Evolutionary conservation across 2,113 vertebrate genomes (phyloP).

Genomic region (Heteronetta atricapilla): DNA sequence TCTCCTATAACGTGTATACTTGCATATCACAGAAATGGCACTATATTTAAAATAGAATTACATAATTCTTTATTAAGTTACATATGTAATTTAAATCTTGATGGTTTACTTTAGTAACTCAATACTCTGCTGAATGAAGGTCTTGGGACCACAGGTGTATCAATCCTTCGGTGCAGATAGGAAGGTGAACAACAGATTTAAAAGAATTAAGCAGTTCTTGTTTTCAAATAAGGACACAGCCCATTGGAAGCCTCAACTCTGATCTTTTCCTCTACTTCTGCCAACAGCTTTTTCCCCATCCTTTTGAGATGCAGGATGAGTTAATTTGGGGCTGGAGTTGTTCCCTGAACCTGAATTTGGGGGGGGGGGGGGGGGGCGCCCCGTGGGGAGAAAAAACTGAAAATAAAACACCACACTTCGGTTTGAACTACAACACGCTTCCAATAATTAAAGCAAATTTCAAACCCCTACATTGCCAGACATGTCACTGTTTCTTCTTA

Average conservation of each 20-base stretch:
- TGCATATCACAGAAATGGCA: background rate
- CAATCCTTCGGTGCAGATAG: background rate
- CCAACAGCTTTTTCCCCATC: background rate
- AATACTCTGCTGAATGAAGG: background rate
- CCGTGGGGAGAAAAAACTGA: background rate
- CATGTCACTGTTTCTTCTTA: background rate
- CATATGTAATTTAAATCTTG: background rate
- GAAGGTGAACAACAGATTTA: background rate
- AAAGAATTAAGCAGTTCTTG: background rate
- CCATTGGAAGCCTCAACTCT: background rate
- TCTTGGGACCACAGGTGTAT: background rate
- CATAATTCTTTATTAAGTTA: background rate
- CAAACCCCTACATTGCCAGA: background rate
- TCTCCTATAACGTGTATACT: background rate
- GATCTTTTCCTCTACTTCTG: background rate
- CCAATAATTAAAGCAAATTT: background rate
- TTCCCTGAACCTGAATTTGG: slow-evolving; percentile 1
- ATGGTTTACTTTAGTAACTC: background rate
- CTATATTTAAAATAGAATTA: background rate
- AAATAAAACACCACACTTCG: background rate
- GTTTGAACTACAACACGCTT: background rate
- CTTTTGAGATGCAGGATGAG: background rate
- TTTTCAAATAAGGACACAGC: background rate
- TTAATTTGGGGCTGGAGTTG: slow-evolving; percentile 20
- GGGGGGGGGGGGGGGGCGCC: background rate